Evolutionary conservation across 2,113 vertebrate species (phyloP).

Genomic region (Chionomys nivalis): DNA sequence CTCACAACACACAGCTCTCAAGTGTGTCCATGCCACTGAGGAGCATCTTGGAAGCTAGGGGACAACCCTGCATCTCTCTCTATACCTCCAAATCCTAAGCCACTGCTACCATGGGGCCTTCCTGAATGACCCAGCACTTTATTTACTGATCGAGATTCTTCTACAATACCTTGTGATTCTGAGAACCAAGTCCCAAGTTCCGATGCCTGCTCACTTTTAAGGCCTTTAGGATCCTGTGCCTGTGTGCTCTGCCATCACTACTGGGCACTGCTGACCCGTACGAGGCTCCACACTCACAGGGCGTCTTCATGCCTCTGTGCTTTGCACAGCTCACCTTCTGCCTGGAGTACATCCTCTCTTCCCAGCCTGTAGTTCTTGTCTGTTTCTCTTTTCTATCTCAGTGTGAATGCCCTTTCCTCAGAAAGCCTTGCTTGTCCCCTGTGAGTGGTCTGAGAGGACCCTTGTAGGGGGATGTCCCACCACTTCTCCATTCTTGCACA

Average conservation of each 20-base stretch:
- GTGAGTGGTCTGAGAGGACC: neutral
- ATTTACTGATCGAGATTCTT: neutral
- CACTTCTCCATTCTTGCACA: neutral
- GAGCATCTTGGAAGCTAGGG: neutral
- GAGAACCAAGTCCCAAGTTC: neutral
- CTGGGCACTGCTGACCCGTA: neutral
- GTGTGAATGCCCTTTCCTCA: neutral
- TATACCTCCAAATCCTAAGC: neutral
- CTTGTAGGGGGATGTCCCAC: no score
- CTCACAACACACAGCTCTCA: fast-evolving
- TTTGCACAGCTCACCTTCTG: neutral
- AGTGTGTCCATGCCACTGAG: neutral
- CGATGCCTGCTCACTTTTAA: neutral
- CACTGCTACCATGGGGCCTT: neutral
- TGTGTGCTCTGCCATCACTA: neutral
- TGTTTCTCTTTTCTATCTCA: neutral
- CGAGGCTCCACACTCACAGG: neutral
- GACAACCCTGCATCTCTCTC: neutral
- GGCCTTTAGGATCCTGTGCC: neutral
- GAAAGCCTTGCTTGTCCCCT: neutral
- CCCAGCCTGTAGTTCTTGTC: neutral
- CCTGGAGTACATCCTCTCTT: neutral
- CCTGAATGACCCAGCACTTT: neutral
- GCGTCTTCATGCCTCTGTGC: neutral
- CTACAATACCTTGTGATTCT: fast-evolving